These are phyloP conservation scores for Phylloscopus trochiloides DNA, from an alignment of 2,113 vertebrate species.

Conservation along the genomic window DNA sequence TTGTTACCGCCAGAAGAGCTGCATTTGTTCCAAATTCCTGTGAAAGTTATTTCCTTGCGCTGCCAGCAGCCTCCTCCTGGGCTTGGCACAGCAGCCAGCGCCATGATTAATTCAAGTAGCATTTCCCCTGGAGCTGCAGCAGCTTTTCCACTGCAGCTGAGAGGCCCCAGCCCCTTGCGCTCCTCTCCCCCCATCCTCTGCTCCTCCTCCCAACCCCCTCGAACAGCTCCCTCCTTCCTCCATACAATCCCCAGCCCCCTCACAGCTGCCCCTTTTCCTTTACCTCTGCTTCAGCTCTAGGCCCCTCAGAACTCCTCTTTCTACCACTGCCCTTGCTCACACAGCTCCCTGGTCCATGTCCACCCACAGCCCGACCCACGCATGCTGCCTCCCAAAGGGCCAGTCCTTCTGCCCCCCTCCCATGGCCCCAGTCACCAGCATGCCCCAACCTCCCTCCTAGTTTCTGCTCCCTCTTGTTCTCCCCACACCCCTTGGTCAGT, in stretches of 20 bases:
- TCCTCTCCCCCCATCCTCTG: constrained; percentile 1
- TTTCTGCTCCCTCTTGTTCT: neutral
- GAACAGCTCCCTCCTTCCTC: neutral
- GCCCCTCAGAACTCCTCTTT: neutral
- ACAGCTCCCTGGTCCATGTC: neutral
- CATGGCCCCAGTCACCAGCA: neutral
- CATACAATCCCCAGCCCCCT: neutral
- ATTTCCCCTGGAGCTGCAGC: constrained; percentile 69
- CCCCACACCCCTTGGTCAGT: neutral
- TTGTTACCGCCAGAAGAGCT: constrained; percentile 60
- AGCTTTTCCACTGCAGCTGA: constrained; percentile 68
- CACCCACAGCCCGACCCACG: neutral
- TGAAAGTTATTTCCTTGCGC: constrained; percentile 67
- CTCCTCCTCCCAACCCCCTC: constrained; percentile 38
- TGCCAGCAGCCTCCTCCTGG: constrained; percentile 71
- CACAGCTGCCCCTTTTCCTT: constrained; percentile 3
- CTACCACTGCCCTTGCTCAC: neutral
- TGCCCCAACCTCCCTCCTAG: fast-evolving
- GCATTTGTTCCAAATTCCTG: constrained; percentile 70
- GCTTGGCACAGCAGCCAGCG: constrained; percentile 70
- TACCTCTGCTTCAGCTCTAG: neutral
- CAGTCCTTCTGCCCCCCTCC: neutral
- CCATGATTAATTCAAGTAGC: constrained; percentile 72
- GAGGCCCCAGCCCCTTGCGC: constrained; percentile 61
- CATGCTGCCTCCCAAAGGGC: neutral